These are phyloP conservation scores for Rhinoraja longicauda DNA, from an alignment of 2,797 vertebrate species.

Conservation along the genomic window DNA sequence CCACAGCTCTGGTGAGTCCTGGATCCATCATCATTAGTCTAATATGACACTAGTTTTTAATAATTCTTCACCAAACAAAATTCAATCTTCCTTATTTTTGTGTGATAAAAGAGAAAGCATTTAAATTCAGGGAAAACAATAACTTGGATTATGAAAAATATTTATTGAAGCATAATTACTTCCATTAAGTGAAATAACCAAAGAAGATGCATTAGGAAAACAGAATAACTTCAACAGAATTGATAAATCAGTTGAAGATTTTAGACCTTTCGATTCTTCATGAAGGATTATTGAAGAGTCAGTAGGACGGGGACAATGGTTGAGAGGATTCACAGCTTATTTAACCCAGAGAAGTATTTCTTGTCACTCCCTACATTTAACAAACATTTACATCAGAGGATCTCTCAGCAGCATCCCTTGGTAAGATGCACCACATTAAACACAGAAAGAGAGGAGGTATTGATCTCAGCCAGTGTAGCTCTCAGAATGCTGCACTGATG, in stretches of 20 bases:
- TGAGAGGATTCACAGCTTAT: not conserved
- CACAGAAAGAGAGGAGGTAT: not conserved
- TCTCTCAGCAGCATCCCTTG: not conserved
- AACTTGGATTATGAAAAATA: not conserved
- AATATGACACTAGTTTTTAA: not conserved
- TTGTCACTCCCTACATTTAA: not conserved
- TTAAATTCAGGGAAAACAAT: not conserved
- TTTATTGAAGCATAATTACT: not conserved
- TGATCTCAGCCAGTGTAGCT: not conserved
- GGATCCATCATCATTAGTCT: too few species aligned
- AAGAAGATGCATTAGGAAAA: not conserved
- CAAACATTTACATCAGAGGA: not conserved
- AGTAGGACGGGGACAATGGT: not conserved
- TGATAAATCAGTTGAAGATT: not conserved
- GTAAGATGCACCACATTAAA: not conserved
- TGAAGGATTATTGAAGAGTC: not conserved
- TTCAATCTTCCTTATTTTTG: not conserved
- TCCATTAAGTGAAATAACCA: not conserved
- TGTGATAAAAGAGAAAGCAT: not conserved
- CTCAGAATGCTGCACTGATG: not conserved
- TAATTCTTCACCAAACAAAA: not conserved
- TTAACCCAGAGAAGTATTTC: not conserved
- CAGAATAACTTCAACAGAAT: not conserved
- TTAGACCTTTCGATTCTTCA: not conserved
- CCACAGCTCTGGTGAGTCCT: too few species aligned